Evolutionary conservation across 2,113 vertebrate genomes (phyloP), one percentile per base, ranked within the genome.

Genomic region (Hippocampus guttulatus): DNA sequence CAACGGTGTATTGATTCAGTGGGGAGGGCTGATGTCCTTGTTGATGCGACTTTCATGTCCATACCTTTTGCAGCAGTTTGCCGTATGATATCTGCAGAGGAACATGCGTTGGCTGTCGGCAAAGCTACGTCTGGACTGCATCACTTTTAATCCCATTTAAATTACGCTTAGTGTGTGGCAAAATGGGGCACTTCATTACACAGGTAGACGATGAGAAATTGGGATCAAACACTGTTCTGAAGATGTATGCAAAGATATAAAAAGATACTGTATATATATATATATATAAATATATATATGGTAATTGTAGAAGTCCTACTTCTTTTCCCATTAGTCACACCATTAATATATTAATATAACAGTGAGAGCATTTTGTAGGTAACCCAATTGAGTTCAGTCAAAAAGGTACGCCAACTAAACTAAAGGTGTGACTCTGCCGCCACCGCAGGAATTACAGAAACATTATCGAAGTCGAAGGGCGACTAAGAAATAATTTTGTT

Each of bases 41-140:
- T 85, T 84, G 79, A 88, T 84, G 81, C 83, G 87, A 87, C 76
- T 79, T 79, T 81, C 82, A 87, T 89, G 80, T 86, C 83, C 84
- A 80, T 82, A 87, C 84, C 83, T 33, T 76, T 79, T 75, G 83
- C 84, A 74, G 77, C 68, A 77, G 68, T 70, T 75, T 75, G 62
- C 82, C 77, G 81, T 78, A 64, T 76, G 80, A 84, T 85, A 86
- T 78, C 58, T 79, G 68, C 67, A 23, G 58, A 72, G 75, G 40
- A 74, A 76, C 73, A 74, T 57, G 61, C 78, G 78, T 66, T 70
- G 61, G 73, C 67, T 78, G 76, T 71, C 75, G 61, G 57, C 62
- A 23, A 62, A 70, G 75, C 40, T 64, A 74, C 52, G 57, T 23
- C 27, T 40, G 51, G 60, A 70, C 75, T 47, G 74, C 41, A 47